Base-by-base conservation (phyloP, 2,888 invertebrate genomes). In the Boloria selene region DNA sequence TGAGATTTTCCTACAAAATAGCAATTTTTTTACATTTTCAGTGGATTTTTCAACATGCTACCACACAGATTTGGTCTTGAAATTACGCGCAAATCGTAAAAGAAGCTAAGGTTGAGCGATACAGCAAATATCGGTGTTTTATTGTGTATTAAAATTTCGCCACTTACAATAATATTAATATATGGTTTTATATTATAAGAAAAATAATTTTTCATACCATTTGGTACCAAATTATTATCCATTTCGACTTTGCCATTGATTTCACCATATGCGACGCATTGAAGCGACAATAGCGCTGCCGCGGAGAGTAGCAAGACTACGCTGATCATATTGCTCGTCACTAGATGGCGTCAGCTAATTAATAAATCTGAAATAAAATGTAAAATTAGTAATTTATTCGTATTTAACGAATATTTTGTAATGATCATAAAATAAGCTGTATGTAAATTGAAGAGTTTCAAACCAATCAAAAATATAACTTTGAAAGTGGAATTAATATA, bases 231-330 rank as follows among this genome's bases (percentile, higher is more conserved):
- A 61, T 75, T 81, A 72, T 88, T 88, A 55, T 86, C 84, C 45
- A 89, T 62, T 16, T 78, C 80, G 18, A 82, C 75, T 74, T 84
- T 82, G 0, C 76, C 53, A 47, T 73, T 79, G 26, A 85, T 72
- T 14, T 79, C 81, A 3, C 87, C 86, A 62, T 75, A 77, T 0
- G 80, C 83, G 17, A 79, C 75, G 2, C 79, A 84, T 64, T 88
- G 85, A 17, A 85, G 78, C 75, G 85, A 85, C 73, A 88, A 82
- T 64, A 91, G 81, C 78, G 85, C 84, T 76, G 82, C 81, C 59
- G 85, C 83, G 86, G 80, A 81, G 75, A 89, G 81, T 80, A 90
- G 83, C 67, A 84, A 82, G 66, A 88, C 76, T 84, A 87, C 75
- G 65, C 80, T 83, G 50, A 83, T 76, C 89, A 90, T 90, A 76